Percentiles rank a stretch among this genome's conserved stretches.
Evolutionary conservation across 2,113 vertebrate genomes (phyloP).

Genomic region (Notothenia rossii): DNA sequence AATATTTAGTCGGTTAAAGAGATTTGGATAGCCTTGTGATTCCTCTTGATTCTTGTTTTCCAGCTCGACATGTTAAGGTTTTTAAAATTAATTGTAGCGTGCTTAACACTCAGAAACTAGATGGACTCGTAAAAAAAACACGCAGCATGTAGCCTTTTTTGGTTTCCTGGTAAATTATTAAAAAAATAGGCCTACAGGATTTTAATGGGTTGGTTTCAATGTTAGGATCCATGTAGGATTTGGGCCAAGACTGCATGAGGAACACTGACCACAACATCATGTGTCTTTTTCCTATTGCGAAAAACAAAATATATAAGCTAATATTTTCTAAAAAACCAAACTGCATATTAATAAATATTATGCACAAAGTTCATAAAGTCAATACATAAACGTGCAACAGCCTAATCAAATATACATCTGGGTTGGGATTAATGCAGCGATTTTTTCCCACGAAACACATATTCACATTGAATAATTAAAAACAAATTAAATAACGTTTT

Average conservation of each 20-base stretch:
- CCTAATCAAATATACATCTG: neutral
- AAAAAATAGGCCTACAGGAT: neutral
- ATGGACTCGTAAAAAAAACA: slow-evolving; percentile 17
- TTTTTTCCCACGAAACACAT: neutral
- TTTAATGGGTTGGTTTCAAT: slow-evolving; percentile 29
- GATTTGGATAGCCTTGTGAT: neutral
- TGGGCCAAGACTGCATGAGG: neutral
- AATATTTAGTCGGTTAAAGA: slow-evolving; percentile 28
- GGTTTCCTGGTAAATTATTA: slow-evolving; percentile 21
- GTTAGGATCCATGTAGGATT: neutral
- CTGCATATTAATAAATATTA: neutral
- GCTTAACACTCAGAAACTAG: slow-evolving; percentile 22
- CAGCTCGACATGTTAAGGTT: slow-evolving; percentile 2
- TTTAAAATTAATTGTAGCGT: slow-evolving; percentile 9
- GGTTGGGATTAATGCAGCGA: neutral
- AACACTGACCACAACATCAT: neutral
- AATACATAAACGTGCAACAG: neutral
- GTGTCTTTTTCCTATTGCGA: neutral
- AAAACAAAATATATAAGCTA: neutral
- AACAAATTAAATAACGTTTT: too few relatives aligned
- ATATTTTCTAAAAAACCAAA: neutral
- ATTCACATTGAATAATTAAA: too few relatives aligned
- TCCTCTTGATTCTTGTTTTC: slow-evolving; percentile 21
- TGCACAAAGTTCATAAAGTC: neutral
- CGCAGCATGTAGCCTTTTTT: slow-evolving; percentile 21